Evolutionary conservation across 2,888 invertebrate genomes (phyloP), one percentile per base, ranked within the genome.

Genomic region (Drosophila anomalata): DNA sequence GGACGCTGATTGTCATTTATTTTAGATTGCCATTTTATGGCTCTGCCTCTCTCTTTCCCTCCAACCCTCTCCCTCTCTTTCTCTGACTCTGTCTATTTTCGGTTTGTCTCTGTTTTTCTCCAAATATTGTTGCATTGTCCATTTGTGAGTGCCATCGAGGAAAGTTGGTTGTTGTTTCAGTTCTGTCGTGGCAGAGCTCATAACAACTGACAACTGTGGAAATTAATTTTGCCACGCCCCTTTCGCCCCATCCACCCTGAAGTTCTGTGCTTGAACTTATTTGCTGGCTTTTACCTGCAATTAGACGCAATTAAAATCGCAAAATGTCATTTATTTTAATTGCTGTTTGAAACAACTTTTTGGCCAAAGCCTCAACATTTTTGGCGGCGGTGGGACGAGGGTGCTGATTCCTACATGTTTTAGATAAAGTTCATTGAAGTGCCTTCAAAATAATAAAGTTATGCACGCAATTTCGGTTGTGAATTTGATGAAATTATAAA

Each of bases 311-410:
- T 83, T 83, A 83, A 83, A 84, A 82, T 81, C 76, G 66, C 77
- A 80, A 83, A 83, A 85, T 80, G 83, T 85, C 85, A 83, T 85
- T 83, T 83, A 82, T 83, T 83, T 83, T 83, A 83, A 83, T 83
- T 83, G 85, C 85, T 85, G 82, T 85, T 83, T 72, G 47, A 73
- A 83, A 85, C 77, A 85, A 83, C 78, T 84, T 83, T 79, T 61
- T 77, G 77, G 61, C 76, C 53, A 75, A 74, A 83, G 76, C 83
- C 76, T 78, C 81, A 81, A 76, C 76, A 73, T 57, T 55, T 44
- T 24, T 9, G 39, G 41, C 24, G 51, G 44, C 22, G 22, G 20
- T 22, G 44, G 50, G 26, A 17, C 7, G 24, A 14, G 33, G 44
- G 50, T 47, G 44, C 46, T 53, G 59, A 57, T 53, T 61, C 47